Base-by-base conservation (phyloP, 1,140 invertebrate species). In the Lamellibrachia luymesi region DNA sequence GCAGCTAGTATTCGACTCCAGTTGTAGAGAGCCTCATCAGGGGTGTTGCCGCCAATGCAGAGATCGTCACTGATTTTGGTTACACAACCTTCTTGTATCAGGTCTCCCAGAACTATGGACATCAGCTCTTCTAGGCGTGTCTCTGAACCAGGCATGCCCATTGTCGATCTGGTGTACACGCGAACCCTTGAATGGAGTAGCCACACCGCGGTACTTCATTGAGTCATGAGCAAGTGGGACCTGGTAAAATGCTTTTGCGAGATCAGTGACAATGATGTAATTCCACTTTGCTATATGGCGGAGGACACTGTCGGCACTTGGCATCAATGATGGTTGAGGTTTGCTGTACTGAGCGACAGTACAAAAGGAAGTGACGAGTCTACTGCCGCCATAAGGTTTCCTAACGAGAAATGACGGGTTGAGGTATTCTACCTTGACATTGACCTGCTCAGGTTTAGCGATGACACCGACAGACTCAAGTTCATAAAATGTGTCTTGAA, bases 301-400 rank as follows among this genome's bases (percentile, higher is more conserved):
- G 13, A 64, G 92, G 50, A 38, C 27, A 92, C 38, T 94, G 50
- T 94, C 93, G 51, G 93, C 92, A 92, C 94, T 92, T 25, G 94
- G 94, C 94, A 94, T 94, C 7, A 94, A 80, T 7, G 93, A 92
- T n/a, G 94, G 92, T 92, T 93, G 92, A 0, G 92, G 93, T 38
- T 93, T 94, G 25, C 93, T 93, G 56, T 94, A 93, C 6, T 89
- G 50, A 1, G 92, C 94, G 6, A 94, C 94, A n/a, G 93, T 93
- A 38, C 92, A 92, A 90, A 94, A 94, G n/a, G 94, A 93, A 49
- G 93, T 94, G n/a, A 94, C 93, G n/a, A 94, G 90, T 5, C 94
- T 49, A 64, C 50, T 91, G 6, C 92, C 93, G 38, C 94, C 94
- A 89, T 92, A 56, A 17, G 93, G 92, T 92, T 94, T 94, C n/a